These are phyloP conservation scores for Oceanodroma tethys DNA, from an alignment of 2,113 vertebrate genomes.

Conservation along the genomic window DNA sequence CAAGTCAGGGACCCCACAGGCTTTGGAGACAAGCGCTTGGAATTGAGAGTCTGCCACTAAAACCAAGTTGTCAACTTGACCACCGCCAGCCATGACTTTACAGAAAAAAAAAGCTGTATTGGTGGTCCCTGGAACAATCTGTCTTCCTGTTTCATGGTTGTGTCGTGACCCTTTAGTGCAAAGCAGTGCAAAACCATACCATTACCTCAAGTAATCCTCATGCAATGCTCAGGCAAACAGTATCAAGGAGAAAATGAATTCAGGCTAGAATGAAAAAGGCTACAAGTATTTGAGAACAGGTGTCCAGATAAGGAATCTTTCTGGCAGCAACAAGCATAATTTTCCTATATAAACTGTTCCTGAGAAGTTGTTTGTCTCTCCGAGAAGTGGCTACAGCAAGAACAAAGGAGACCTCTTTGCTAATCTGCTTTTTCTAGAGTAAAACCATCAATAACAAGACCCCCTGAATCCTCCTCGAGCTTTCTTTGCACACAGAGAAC, in stretches of 20 bases:
- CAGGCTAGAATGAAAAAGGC: neutral
- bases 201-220: neutral
- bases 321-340: neutral
- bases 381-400: neutral
- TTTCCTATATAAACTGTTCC: neutral
- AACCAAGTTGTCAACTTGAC: neutral
- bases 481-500: neutral
- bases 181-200: neutral
- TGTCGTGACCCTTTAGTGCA: neutral
- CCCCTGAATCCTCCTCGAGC: neutral
- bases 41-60: neutral
- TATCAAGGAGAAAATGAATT: neutral
- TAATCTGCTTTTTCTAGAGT: neutral
- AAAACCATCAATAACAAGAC: neutral
- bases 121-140: neutral
- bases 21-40: neutral
- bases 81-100: neutral
- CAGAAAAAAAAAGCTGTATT: neutral
- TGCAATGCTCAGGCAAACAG: neutral
- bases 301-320: neutral
- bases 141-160: neutral
- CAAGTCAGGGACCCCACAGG: neutral
- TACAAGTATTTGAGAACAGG: neutral
- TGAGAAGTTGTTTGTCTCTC: neutral
- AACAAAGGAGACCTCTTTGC: neutral